Conservation (phyloP, 2,113 vertebrate genomes). For the Dolichotis patagonum region DNA sequence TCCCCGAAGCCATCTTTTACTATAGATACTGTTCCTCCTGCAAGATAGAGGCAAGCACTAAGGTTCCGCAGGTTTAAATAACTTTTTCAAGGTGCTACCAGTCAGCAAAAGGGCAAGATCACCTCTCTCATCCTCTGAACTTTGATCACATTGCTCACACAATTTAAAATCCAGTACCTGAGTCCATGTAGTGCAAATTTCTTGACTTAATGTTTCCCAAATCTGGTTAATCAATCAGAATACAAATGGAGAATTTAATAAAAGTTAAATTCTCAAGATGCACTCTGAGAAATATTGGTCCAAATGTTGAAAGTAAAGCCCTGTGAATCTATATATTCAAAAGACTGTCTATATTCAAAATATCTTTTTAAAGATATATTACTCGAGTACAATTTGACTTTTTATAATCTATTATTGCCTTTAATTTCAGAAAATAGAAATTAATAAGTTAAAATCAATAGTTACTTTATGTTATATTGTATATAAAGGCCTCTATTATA, state of each 20-base stretch:
- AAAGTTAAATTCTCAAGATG: conserved; percentile 25
- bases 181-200: neutral
- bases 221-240: conserved; percentile 4
- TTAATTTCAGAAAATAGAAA: conserved; percentile 46
- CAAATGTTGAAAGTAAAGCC: neutral
- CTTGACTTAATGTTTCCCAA: neutral
- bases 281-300: conserved; percentile 1
- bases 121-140: neutral
- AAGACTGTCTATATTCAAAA: neutral
- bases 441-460: neutral
- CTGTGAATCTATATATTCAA: conserved; percentile 1
- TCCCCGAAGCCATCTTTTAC: neutral
- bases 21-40: neutral
- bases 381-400: conserved; percentile 39
- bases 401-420: conserved; percentile 17
- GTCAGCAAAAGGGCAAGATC: neutral
- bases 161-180: neutral
- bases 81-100: neutral
- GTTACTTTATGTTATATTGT: conserved; percentile 22
- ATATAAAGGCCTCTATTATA: neutral
- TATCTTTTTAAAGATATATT: neutral
- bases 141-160: neutral
- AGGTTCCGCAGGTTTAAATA: neutral
- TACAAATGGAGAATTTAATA: conserved; percentile 1
- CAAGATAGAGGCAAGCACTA: neutral